Percentiles rank a stretch among this genome's conserved stretches.
Conservation (phyloP, 2,797 vertebrate genomes). For the Netta rufina region DNA sequence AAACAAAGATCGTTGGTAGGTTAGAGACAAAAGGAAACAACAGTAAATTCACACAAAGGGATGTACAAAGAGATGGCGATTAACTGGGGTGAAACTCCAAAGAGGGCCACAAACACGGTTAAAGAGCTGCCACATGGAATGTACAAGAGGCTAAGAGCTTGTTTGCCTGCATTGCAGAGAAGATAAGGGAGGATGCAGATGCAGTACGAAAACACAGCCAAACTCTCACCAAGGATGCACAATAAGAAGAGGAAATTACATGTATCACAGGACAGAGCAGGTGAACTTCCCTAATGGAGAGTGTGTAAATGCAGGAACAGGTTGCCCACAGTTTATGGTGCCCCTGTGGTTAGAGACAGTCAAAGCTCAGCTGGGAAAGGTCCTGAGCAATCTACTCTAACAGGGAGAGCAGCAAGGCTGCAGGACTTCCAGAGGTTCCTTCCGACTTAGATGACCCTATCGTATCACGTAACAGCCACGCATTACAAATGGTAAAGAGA, state of each 20-base stretch:
- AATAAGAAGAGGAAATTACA: not conserved
- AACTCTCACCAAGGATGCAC: not conserved
- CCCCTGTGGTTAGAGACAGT: not conserved
- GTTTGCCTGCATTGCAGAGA: not conserved
- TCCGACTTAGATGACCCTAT: not conserved
- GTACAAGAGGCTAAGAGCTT: not conserved
- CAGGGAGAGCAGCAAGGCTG: not conserved
- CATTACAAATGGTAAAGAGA: not conserved
- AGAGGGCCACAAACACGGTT: not conserved
- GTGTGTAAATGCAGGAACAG: not conserved
- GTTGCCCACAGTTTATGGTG: accelerated
- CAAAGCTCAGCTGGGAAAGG: not conserved
- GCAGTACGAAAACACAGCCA: not conserved
- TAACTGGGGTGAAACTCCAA: not conserved
- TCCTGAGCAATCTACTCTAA: not conserved
- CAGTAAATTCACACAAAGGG: not conserved
- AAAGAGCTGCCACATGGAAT: not conserved
- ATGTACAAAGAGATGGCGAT: not conserved
- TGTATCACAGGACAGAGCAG: not conserved
- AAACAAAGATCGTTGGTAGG: not conserved
- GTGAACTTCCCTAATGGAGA: not conserved
- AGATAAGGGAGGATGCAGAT: not conserved
- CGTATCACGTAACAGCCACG: not conserved
- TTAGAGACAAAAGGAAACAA: not conserved
- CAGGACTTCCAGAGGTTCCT: not conserved